Evolutionary conservation across 2,797 vertebrate species (phyloP).

Genomic region (Hydrocynus forskahlii): DNA sequence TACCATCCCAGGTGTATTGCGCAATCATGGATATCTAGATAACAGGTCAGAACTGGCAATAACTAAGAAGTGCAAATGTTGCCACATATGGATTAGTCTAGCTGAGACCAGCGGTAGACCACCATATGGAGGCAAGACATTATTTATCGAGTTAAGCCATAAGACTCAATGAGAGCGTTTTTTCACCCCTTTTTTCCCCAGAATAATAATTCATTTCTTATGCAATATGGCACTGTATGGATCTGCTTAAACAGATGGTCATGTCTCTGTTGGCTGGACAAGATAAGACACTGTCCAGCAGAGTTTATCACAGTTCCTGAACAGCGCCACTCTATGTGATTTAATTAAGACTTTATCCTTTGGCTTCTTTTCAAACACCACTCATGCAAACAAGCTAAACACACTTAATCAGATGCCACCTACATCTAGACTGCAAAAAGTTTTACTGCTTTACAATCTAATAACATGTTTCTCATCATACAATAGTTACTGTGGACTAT

Average conservation of each 20-base stretch:
- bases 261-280: constrained; percentile 77
- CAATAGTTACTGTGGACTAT: constrained; percentile 57
- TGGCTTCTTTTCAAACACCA: constrained; percentile 68
- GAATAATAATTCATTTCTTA: constrained; percentile 79
- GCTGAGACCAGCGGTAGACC: constrained; percentile 43
- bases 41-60: constrained; percentile 30
- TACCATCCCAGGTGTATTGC: background rate
- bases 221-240: constrained; percentile 80
- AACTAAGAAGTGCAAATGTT: constrained; percentile 34
- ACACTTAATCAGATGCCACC: constrained; percentile 44
- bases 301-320: constrained; percentile 80
- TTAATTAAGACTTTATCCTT: constrained; percentile 83
- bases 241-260: constrained; percentile 81
- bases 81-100: constrained; percentile 44
- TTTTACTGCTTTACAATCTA: constrained; percentile 66
- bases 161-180: constrained; percentile 62
- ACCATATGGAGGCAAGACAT: constrained; percentile 63
- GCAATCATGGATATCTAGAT: background rate
- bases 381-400: constrained; percentile 50
- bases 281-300: constrained; percentile 78
- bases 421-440: constrained; percentile 41
- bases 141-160: constrained; percentile 70
- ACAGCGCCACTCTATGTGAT: constrained; percentile 82
- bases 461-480: constrained; percentile 26
- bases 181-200: constrained; percentile 69